Evolutionary conservation across 64 coral and sea anemone genomes (phyloP).

Genomic region (Hydrozoanthus tunicans): DNA sequence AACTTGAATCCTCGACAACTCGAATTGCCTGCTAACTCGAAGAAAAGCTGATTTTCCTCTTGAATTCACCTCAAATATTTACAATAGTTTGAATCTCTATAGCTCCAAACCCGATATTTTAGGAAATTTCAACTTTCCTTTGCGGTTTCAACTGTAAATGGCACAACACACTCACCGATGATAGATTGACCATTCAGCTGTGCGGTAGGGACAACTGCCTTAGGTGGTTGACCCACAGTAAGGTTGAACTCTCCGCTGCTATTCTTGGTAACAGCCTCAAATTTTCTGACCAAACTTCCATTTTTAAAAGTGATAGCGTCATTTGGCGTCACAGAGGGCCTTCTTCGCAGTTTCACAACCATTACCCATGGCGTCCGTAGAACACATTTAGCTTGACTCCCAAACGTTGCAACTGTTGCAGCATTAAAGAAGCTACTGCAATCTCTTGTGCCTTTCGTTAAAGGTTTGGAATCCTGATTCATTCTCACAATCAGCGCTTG

Average conservation of each 20-base stretch:
- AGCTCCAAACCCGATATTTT: too few species aligned
- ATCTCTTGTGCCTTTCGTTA: not conserved
- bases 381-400: slow-evolving; percentile 17
- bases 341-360: slow-evolving; percentile 22
- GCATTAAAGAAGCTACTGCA: slow-evolving; percentile 56
- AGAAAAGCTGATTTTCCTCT: too few species aligned
- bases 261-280: slow-evolving; percentile 43
- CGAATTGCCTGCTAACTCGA: too few species aligned
- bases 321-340: slow-evolving; percentile 16
- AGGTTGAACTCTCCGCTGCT: slow-evolving; percentile 11
- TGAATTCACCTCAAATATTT: too few species aligned
- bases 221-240: slow-evolving; percentile 10
- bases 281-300: slow-evolving; percentile 23
- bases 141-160: too few species aligned
- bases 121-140: too few species aligned
- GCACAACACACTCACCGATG: slow-evolving; percentile 36
- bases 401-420: slow-evolving; percentile 22
- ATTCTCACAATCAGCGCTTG: slow-evolving; percentile 46
- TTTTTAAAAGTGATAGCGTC: slow-evolving; percentile 39
- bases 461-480: not conserved
- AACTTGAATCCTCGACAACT: too few species aligned
- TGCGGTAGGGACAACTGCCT: not conserved
- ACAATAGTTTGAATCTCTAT: too few species aligned
- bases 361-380: slow-evolving; percentile 8
- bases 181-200: not conserved